Percentiles rank a stretch among this genome's conserved stretches.
phyloP scores from a whole-genome alignment of 1,140 invertebrate genomes.

The Eriosoma lanigerum region DNA sequence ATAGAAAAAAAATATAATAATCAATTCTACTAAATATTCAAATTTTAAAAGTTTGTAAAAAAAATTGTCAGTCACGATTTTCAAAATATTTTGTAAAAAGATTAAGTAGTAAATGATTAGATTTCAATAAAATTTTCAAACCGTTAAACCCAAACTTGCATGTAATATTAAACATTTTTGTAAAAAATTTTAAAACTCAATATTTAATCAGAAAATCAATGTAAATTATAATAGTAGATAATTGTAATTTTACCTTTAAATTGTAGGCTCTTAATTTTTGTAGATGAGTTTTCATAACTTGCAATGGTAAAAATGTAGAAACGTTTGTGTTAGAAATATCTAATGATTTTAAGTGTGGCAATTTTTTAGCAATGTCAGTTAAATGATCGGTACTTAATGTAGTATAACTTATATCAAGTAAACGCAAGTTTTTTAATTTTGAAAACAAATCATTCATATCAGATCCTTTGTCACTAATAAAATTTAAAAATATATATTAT shows the following conservation, averaged over 20 bases:
- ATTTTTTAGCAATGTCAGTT: conserved; percentile 70
- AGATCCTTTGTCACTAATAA: conserved; percentile 56
- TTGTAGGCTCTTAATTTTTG: conserved; percentile 69
- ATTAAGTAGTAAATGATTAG: too few relatives aligned
- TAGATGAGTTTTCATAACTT: conserved; percentile 66
- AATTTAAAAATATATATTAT: conserved; percentile 52
- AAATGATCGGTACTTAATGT: conserved; percentile 63
- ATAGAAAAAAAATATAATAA: too few relatives aligned
- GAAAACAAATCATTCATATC: conserved; percentile 60
- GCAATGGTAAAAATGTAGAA: conserved; percentile 68
- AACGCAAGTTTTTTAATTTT: conserved; percentile 66
- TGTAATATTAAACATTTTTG: too few relatives aligned
- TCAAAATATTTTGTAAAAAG: too few relatives aligned
- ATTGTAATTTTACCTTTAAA: conserved; percentile 61
- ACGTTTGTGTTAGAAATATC: conserved; percentile 73
- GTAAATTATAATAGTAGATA: too few relatives aligned
- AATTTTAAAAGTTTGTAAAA: too few relatives aligned
- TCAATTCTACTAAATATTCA: too few relatives aligned
- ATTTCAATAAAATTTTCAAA: too few relatives aligned
- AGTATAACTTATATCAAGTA: conserved; percentile 72
- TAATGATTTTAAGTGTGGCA: conserved; percentile 68
- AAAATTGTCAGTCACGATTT: too few relatives aligned
- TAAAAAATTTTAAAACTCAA: too few relatives aligned
- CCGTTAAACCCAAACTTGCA: too few relatives aligned
- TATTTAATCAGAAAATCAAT: too few relatives aligned